Evolutionary conservation across 2,888 invertebrate species (phyloP), one percentile per base, ranked within the genome.

Genomic region (Sminthurinus aureus): DNA sequence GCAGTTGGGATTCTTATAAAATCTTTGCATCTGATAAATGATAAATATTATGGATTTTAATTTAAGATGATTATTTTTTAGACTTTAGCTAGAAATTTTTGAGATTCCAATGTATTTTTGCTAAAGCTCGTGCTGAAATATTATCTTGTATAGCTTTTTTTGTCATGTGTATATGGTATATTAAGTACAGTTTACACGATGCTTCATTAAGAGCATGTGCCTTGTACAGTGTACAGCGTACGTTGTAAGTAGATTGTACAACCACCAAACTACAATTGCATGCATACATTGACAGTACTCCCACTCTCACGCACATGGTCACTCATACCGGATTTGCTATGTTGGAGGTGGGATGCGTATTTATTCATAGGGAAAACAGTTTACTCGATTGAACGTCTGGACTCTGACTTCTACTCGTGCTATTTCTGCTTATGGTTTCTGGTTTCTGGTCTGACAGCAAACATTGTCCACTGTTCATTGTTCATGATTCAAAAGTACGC

Each of bases 181-280:
- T 64, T 2, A 13, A 64, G 15, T 18, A 2, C 1, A 13, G n/a
- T n/a, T 18, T n/a, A 64, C 64, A 18, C 13, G 64, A 9, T 2
- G 67, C 67, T 67, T 67, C 11, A 71, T 71, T 22, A 71, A 71
- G 71, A 71, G 71, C 71, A 24, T 71, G 71, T 71, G 71, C 22
- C 71, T 71, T 71, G 71, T 20, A 26, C 24, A 71, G 9, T 58
- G 58, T 13, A 15, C 52, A 52, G 9, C 52, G 13, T 11, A 52
- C 52, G 13, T 52, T n/a, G n/a, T n/a, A n/a, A n/a, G n/a, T n/a
- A n/a, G n/a, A n/a, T n/a, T 38, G 38, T 38, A 38, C 38, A 1
- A 38, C 38, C 3, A 38, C 38, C n/a, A n/a, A n/a, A 38, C 38
- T 38, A 38, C 38, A 38, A 38, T 38, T 6, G 38, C 38, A 38